Conservation (phyloP, 2,888 invertebrate species). For the Drosophila niveifrons region DNA sequence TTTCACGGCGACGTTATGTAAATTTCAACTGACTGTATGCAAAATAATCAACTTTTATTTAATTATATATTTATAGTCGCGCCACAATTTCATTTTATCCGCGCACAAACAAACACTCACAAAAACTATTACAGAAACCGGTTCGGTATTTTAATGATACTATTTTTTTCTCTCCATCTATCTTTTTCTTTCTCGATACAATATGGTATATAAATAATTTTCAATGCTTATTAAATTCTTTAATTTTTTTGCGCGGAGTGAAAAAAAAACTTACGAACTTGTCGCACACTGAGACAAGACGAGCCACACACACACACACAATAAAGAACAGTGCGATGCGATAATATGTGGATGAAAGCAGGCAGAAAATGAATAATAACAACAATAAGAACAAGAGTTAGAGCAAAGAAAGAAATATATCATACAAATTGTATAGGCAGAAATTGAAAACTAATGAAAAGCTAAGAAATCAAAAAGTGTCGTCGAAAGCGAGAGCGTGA, state of each 20-base stretch:
- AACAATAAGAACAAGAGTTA: constrained; percentile 30
- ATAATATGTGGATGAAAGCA: constrained; percentile 49
- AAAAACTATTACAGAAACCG: constrained; percentile 62
- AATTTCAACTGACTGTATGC: constrained; percentile 32
- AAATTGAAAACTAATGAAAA: constrained; percentile 54
- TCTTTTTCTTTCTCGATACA: constrained; percentile 43
- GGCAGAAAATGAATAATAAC: constrained; percentile 19
- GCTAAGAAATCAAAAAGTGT: constrained; percentile 56
- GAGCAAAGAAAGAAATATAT: constrained; percentile 16
- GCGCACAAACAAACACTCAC: constrained; percentile 16
- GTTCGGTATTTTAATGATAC: constrained; percentile 49
- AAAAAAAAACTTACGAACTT: constrained; percentile 26
- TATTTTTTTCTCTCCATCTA: constrained; percentile 15
- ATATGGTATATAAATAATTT: constrained; percentile 49
- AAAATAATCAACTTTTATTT: constrained; percentile 36
- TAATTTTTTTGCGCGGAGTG: constrained; percentile 38
- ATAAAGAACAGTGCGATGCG: constrained; percentile 55
- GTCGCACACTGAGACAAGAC: constrained; percentile 16
- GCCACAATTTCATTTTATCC: constrained; percentile 22
- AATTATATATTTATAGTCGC: constrained; percentile 51
- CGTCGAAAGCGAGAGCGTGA: constrained; percentile 72
- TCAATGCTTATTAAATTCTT: constrained; percentile 36
- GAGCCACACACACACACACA: not conserved
- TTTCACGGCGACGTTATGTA: constrained; percentile 50
- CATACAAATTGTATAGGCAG: constrained; percentile 19